Evolutionary conservation across 1,140 invertebrate genomes (phyloP), one percentile per base, ranked within the genome.

Genomic region (Euwallacea fornicatus): DNA sequence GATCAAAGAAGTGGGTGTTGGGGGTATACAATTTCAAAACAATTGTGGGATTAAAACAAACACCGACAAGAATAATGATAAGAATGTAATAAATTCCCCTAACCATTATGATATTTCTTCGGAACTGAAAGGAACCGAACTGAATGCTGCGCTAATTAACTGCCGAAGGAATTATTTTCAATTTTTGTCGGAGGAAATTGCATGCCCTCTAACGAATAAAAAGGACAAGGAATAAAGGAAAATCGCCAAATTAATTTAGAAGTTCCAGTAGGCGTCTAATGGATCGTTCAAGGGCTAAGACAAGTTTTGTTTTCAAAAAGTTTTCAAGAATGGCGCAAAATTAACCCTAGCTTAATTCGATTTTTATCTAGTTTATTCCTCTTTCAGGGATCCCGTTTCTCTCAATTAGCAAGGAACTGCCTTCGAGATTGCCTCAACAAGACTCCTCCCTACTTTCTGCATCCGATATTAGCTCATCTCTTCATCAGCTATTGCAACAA

Each of bases 401-500:
- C 7, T 63, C 62, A 46, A 10, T 46, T 7, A 71, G 55, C 65
- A 67, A 64, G 63, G 65, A 72, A 46, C 64, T 58, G 15, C 50
- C 71, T 42, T 66, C 70, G n/a, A 72, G 62, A 56, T 10, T 44
- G 41, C 65, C 64, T 3, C 71, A 72, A 33, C 64, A 67, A n/a
- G 59, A 64, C 8, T 41, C 62, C 11, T 44, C 13, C 7, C n/a
- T 47, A 55, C n/a, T 43, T 47, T 42, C 47, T 10, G 15, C 67
- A 13, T 67, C 71, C 2, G 76, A 77, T 47, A 75, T 74, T 42
- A 75, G 75, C 13, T 73, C 76, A 15, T 81, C 79, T n/a, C 84
- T 84, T 74, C 78, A 84, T 44, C 82, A 82, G 64, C 78, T 85
- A 11, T 72, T 86, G 64, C 85, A 84, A 77, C 83, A 86, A 74